Evolutionary conservation across 1,140 invertebrate species (phyloP).

Genomic region (Oscheius sp.): DNA sequence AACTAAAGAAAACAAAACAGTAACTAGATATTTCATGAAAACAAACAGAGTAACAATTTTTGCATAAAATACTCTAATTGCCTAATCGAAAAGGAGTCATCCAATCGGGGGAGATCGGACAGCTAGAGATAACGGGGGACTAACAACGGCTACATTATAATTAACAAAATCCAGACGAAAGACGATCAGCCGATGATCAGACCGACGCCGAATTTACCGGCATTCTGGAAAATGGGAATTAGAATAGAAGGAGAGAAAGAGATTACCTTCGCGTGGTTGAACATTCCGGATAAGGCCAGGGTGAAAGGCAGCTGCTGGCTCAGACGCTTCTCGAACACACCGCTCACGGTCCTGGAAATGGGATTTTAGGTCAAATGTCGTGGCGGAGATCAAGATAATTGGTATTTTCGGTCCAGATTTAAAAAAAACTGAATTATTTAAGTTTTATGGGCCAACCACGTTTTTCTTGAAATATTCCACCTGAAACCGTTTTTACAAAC

Average conservation of each 20-base stretch:
- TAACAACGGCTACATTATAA: neutral
- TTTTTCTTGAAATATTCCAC: no score
- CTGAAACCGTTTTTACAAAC: no score
- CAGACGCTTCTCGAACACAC: slow-evolving; percentile 87
- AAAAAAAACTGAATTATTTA: no score
- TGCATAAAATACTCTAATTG: no score
- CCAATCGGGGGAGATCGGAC: no score
- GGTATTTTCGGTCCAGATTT: no score
- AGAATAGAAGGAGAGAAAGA: neutral
- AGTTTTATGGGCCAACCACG: no score
- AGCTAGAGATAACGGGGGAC: no score
- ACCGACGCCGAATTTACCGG: slow-evolving; percentile 64
- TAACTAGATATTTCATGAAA: neutral
- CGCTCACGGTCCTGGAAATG: slow-evolving; percentile 72
- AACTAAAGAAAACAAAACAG: neutral
- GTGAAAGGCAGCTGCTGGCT: slow-evolving; percentile 83
- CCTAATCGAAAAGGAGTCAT: no score
- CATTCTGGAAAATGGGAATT: slow-evolving; percentile 9
- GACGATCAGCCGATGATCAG: slow-evolving; percentile 61
- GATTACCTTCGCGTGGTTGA: slow-evolving; percentile 74
- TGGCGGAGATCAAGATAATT: no score
- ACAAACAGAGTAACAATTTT: slow-evolving; percentile 1
- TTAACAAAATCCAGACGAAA: neutral
- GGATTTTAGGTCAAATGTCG: no score
- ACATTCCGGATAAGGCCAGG: slow-evolving; percentile 82